Evolutionary conservation across 1,140 invertebrate genomes (phyloP).

Genomic region (Saxidomus purpurata): DNA sequence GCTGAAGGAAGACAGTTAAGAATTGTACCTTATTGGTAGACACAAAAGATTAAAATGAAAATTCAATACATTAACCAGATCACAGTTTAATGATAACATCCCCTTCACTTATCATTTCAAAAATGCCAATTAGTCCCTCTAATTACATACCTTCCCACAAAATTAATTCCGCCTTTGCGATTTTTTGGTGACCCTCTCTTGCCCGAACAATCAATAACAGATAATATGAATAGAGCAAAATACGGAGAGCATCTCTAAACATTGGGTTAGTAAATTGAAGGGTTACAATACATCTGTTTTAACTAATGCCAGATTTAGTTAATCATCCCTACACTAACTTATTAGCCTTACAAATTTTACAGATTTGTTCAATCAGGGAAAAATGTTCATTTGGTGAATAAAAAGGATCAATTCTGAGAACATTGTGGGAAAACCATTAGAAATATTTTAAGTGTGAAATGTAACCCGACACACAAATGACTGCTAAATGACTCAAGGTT

Average conservation of each 20-base stretch:
- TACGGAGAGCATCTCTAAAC: neutral
- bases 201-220: conserved; percentile 56
- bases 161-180: conserved; percentile 45
- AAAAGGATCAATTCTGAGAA: conserved; percentile 2
- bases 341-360: conserved; percentile 19
- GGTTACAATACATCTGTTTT: conserved; percentile 5
- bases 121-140: conserved; percentile 52
- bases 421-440: neutral
- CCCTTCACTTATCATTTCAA: conserved; percentile 48
- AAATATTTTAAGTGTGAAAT: neutral
- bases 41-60: conserved; percentile 44
- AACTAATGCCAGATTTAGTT: neutral
- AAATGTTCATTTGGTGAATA: neutral
- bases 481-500: neutral
- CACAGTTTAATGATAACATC: conserved; percentile 34
- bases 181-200: conserved; percentile 50
- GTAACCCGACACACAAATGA: neutral
- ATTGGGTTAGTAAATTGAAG: neutral
- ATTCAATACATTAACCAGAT: conserved; percentile 62
- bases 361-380: conserved; percentile 14
- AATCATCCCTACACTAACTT: neutral
- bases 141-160: conserved; percentile 60
- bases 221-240: conserved; percentile 29
- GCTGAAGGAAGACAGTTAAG: too few relatives aligned
- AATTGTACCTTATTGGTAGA: neutral